A percentile compares a stretch with the other conserved stretches of the same genome.
Conservation (phyloP, 2,113 vertebrate genomes). For the Myrmophylax atrothorax region DNA sequence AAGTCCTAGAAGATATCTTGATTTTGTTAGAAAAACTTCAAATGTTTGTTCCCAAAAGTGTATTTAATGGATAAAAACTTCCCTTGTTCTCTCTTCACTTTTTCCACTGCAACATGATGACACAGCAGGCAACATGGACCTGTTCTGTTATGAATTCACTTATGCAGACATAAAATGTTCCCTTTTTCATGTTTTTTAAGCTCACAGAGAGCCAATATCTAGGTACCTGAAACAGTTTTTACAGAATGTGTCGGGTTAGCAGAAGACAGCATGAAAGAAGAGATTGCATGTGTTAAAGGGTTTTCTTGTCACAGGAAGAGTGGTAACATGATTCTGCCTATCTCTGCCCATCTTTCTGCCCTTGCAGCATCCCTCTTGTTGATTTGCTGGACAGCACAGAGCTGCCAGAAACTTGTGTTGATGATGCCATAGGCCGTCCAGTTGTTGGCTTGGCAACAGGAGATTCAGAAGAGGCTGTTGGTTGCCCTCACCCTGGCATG, state of each 20-base stretch:
- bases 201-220: rapidly evolving
- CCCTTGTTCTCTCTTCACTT: not conserved
- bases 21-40: not conserved
- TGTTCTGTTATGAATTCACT: not conserved
- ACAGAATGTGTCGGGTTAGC: not conserved
- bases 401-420: conserved; percentile 82
- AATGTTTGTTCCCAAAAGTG: not conserved
- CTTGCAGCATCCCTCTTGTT: conserved; percentile 77
- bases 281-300: not conserved
- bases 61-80: not conserved
- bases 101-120: not conserved
- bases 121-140: not conserved
- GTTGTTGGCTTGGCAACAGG: conserved; percentile 50
- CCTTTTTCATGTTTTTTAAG: not conserved
- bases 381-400: conserved; percentile 76
- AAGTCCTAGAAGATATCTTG: not conserved
- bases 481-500: conserved; percentile 4
- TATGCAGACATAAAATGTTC: not conserved
- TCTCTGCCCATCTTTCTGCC: conserved; percentile 42
- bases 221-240: not conserved
- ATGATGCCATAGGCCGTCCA: conserved; percentile 69
- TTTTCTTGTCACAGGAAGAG: not conserved
- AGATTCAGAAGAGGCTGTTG: conserved; percentile 65
- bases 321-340: not conserved
- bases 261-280: not conserved